Evolutionary conservation across 2,888 invertebrate species (phyloP).

Genomic region (Crematogaster levior): DNA sequence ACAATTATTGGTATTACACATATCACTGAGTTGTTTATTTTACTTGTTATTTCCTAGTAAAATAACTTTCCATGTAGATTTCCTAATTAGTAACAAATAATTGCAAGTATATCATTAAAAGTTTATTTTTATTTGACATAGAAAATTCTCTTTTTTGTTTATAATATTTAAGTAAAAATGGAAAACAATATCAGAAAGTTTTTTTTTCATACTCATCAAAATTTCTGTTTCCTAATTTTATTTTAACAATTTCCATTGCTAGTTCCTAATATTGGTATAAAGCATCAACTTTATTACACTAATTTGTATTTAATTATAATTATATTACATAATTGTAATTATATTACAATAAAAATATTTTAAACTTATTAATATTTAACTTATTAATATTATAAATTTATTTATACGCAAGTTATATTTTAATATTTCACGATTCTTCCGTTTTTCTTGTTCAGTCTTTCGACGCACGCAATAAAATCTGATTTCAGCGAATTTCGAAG

Average conservation of each 20-base stretch:
- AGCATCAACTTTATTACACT: not conserved
- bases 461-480: slow-evolving; percentile 6
- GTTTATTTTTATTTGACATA: not conserved
- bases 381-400: too few relatives aligned
- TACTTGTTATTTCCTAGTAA: not conserved
- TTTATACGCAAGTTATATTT: not conserved
- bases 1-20: not conserved
- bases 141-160: not conserved
- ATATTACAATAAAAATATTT: too few relatives aligned
- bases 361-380: too few relatives aligned
- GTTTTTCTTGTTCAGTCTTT: slow-evolving; percentile 1
- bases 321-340: too few relatives aligned
- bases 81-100: not conserved
- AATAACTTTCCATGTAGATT: not conserved
- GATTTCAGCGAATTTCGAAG: slow-evolving; percentile 14
- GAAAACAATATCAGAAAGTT: not conserved
- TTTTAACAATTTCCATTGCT: not conserved
- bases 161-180: not conserved
- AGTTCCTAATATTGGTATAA: not conserved
- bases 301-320: too few relatives aligned
- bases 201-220: not conserved
- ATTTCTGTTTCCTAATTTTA: slow-evolving; percentile 2
- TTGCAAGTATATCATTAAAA: slow-evolving; percentile 31
- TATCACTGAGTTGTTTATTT: not conserved
- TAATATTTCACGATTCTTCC: not conserved